phyloP scores from a whole-genome alignment of 2,113 vertebrate genomes.

The Aptenodytes forsteri region DNA sequence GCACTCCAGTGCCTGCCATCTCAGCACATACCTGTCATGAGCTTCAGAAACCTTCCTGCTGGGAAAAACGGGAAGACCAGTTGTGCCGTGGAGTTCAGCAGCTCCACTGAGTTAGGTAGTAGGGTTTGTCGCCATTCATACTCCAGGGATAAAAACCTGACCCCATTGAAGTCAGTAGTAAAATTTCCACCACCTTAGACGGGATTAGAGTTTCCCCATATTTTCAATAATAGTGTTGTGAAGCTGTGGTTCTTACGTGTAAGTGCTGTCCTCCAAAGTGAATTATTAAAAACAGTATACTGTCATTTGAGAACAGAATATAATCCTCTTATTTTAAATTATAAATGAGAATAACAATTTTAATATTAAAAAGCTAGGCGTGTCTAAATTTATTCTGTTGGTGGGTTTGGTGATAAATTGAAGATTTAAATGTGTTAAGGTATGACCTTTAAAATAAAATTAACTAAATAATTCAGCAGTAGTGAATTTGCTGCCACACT shows the following conservation, averaged over 20 bases:
- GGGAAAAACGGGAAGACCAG: neutral
- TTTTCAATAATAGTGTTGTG: neutral
- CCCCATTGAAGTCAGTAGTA: neutral
- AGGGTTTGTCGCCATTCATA: neutral
- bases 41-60: neutral
- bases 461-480: neutral
- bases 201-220: neutral
- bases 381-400: neutral
- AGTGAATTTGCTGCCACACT: neutral
- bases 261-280: neutral
- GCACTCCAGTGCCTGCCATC: neutral
- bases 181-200: neutral
- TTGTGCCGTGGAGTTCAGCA: neutral
- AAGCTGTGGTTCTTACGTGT: neutral
- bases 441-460: neutral
- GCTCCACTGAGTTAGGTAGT: neutral
- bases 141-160: neutral
- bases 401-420: neutral
- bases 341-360: neutral
- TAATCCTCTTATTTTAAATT: neutral
- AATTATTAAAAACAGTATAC: neutral
- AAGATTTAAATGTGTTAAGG: neutral
- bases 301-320: neutral
- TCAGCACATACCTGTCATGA: fast-evolving
- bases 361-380: neutral